Base-by-base conservation (phyloP, 2,888 invertebrate genomes). In the Rhagonycha fulva region DNA sequence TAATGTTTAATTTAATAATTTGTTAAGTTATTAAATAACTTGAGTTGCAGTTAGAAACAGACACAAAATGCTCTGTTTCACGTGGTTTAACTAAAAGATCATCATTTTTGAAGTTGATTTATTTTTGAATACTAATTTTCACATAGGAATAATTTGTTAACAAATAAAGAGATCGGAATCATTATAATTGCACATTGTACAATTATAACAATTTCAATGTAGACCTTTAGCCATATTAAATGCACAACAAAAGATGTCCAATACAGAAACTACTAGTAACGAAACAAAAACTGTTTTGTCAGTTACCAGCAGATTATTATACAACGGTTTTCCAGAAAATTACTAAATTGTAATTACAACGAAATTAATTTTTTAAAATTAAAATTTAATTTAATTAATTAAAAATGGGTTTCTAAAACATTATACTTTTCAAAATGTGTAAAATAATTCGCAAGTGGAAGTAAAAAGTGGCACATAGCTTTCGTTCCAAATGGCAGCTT, bases 401-500 rank as follows among this genome's bases (percentile, higher is more conserved):
- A 47, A 47, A 47, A 24, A 24, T 66, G 14, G 47, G 47, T n/a
- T 47, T 14, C 26, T n/a, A 69, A 69, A 69, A 30, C 60, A n/a
- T 19, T 23, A 47, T 30, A 23, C 47, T 62, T 71, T 62, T 32
- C 30, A 28, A 28, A 76, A 71, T 63, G 68, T 68, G 69, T 69
- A 62, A 69, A 68, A 68, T 76, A 76, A 72, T 69, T 67, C 30
- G 62, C 23, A 72, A 71, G 28, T 71, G 66, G 74, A 68, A 70
- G 74, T 71, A 71, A 77, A 76, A 77, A 76, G 26, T 68, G 72
- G 76, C 71, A 69, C 70, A 62, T 71, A 72, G 74, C 75, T 75
- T 76, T 78, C 75, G 77, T 77, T 72, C 62, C 74, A 69, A 74
- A 74, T 77, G 77, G 77, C 74, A 77, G 77, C 78, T 80, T 75